A percentile compares a stretch with the other conserved stretches of the same genome.
These are phyloP conservation scores for Drosophila athabasca DNA, from an alignment of 1,140 invertebrate genomes.

Conservation along the genomic window DNA sequence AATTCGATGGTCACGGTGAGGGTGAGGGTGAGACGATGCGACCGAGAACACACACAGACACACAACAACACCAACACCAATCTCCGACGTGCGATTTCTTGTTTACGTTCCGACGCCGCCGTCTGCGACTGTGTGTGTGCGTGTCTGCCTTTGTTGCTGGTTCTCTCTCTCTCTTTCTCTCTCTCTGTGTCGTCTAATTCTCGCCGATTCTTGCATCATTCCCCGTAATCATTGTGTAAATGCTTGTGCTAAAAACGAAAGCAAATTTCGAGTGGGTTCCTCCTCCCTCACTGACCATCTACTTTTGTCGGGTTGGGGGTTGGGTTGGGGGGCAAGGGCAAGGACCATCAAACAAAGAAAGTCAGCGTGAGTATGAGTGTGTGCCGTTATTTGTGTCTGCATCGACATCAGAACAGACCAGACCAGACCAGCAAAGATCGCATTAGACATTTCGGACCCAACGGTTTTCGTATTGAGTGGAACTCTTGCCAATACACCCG, in stretches of 20 bases:
- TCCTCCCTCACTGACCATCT: neutral
- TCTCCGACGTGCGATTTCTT: constrained; percentile 66
- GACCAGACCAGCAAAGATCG: constrained; percentile 44
- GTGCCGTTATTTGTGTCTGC: constrained; percentile 3
- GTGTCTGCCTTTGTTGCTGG: constrained; percentile 50
- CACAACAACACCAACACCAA: constrained; percentile 11
- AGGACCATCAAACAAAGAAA: constrained; percentile 73
- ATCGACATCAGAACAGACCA: neutral
- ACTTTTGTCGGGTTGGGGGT: no score
- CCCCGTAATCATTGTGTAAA: constrained; percentile 74
- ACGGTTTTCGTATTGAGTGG: constrained; percentile 7
- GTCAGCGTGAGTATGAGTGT: constrained; percentile 9
- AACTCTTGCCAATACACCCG: constrained; percentile 13
- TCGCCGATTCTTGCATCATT: constrained; percentile 77
- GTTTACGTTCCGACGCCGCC: constrained; percentile 57
- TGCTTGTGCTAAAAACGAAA: constrained; percentile 70
- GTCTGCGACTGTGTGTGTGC: constrained; percentile 30
- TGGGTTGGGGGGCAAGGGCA: constrained; percentile 54
- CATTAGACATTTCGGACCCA: constrained; percentile 47
- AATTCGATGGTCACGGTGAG: constrained; percentile 76
- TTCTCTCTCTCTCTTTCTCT: constrained; percentile 18
- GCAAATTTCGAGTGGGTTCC: constrained; percentile 47
- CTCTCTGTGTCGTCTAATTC: constrained; percentile 39
- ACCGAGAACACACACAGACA: constrained; percentile 2
- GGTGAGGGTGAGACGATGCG: constrained; percentile 56